Conservation (phyloP, 2,797 vertebrate species). For the Brachyrhaphis roseni region DNA sequence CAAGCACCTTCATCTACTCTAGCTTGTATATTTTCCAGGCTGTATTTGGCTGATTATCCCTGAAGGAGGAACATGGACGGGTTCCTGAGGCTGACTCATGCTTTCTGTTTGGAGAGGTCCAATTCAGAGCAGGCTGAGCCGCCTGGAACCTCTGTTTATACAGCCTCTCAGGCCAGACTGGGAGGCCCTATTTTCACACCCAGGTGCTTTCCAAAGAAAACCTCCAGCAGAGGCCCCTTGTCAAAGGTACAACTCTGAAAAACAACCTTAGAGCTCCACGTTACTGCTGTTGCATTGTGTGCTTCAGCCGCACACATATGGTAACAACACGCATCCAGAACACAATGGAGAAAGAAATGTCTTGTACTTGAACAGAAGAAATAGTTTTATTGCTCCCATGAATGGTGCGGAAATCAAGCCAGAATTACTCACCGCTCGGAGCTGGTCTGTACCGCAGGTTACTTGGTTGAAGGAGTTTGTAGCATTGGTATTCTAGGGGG, state of each 20-base stretch:
- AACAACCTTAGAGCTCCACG: conserved; percentile 68
- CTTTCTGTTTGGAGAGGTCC: conserved; percentile 79
- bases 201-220: conserved; percentile 82
- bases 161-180: conserved; percentile 78
- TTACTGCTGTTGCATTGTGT: conserved; percentile 51
- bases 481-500: conserved; percentile 69
- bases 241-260: conserved; percentile 68
- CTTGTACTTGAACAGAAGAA: conserved; percentile 37
- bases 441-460: conserved; percentile 46
- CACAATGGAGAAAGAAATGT: conserved; percentile 23
- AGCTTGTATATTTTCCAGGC: conserved; percentile 69
- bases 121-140: conserved; percentile 63
- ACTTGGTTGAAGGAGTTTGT: conserved; percentile 57
- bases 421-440: conserved; percentile 49
- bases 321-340: conserved; percentile 45
- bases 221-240: conserved; percentile 73
- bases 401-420: conserved; percentile 25
- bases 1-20: conserved; percentile 38
- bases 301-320: conserved; percentile 52
- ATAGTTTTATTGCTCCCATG: conserved; percentile 36
- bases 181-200: conserved; percentile 81
- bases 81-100: conserved; percentile 80
- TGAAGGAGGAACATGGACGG: conserved; percentile 68
- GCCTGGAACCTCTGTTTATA: conserved; percentile 75
- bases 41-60: conserved; percentile 66